These are phyloP conservation scores for Fabriciana adippe DNA, from an alignment of 2,888 invertebrate species.

Conservation along the genomic window DNA sequence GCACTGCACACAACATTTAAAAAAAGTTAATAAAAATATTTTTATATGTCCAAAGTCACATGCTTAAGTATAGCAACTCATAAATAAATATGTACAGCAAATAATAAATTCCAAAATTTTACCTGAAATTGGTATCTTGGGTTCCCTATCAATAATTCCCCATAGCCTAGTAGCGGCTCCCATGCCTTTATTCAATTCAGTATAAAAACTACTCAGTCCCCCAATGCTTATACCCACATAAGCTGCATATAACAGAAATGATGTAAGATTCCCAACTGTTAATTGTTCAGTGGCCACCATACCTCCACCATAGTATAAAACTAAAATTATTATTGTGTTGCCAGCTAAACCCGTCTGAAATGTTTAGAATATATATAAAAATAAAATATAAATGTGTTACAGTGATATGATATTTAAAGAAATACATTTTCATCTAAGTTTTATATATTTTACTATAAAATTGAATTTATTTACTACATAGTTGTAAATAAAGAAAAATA, in stretches of 20 bases:
- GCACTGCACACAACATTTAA: too few relatives aligned
- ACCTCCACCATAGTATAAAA: conserved; percentile 95
- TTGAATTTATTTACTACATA: not conserved
- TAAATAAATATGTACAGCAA: too few relatives aligned
- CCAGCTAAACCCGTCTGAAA: conserved; percentile 92
- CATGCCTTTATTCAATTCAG: conserved; percentile 95
- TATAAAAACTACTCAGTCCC: conserved; percentile 95
- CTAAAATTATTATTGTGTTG: conserved; percentile 93
- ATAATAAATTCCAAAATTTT: not conserved
- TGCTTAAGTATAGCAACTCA: too few relatives aligned
- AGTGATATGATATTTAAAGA: not conserved
- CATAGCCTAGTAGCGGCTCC: conserved; percentile 95
- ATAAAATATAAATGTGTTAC: not conserved
- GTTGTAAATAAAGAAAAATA: conserved; percentile 2
- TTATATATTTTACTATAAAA: not conserved
- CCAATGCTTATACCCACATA: conserved; percentile 95
- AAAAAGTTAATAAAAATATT: too few relatives aligned
- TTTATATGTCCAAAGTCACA: too few relatives aligned
- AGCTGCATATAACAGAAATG: conserved; percentile 96
- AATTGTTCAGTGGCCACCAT: conserved; percentile 91
- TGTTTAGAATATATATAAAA: not conserved
- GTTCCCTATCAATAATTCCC: conserved; percentile 92
- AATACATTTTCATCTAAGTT: not conserved
- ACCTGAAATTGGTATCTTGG: conserved; percentile 89
- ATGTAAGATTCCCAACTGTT: conserved; percentile 93